Base-by-base conservation (phyloP, 2,888 invertebrate species). In the Lacanobia wlatinum region DNA sequence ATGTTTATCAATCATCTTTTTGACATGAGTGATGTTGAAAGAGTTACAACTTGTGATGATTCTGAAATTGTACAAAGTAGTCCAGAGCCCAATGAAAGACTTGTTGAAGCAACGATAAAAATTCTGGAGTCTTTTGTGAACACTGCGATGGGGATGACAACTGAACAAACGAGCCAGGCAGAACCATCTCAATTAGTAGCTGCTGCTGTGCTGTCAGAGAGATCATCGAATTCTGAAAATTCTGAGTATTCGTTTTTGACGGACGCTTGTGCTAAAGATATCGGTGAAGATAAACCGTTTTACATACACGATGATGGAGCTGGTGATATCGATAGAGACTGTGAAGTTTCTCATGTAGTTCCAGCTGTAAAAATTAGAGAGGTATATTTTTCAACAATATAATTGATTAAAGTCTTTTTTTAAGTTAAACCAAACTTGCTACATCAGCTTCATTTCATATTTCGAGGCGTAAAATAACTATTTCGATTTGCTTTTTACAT, bases 21-120 rank as follows among this genome's bases (percentile, higher is more conserved):
- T 78, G 94, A 95, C 65, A 94, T 95, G 93, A 95, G 94, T 76
- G 94, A 94, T 53, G 92, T 95, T 38, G 93, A 94, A 76, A 87
- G 76, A 59, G 86, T 89, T 12, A 75, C 87, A 60, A 76, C 73
- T 61, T 80, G 84, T 46, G 87, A 92, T 52, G 90, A 92, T 38
- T 73, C 81, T 50, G 88, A 88, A 64, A 67, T 84, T 1, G 59
- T 77, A 59, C 76, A 88, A 78, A 86, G 56, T 64, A 83, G 79
- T 59, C 56, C 80, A 8, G 90, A 90, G 62, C 62, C 84, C 18
- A 88, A 85, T 61, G 87, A 90, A 58, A 63, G 89, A 10, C 50
- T 90, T 50, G 84, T 85, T 72, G 87, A 89, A 76, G 88, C 88
- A 46, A 91, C 93, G 80, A 84, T 84, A 6, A 90, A 91, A 71